A percentile compares a stretch with the other conserved stretches of the same genome.
Evolutionary conservation across 1,140 invertebrate species (phyloP).

Genomic region (Euglossa dilemma): DNA sequence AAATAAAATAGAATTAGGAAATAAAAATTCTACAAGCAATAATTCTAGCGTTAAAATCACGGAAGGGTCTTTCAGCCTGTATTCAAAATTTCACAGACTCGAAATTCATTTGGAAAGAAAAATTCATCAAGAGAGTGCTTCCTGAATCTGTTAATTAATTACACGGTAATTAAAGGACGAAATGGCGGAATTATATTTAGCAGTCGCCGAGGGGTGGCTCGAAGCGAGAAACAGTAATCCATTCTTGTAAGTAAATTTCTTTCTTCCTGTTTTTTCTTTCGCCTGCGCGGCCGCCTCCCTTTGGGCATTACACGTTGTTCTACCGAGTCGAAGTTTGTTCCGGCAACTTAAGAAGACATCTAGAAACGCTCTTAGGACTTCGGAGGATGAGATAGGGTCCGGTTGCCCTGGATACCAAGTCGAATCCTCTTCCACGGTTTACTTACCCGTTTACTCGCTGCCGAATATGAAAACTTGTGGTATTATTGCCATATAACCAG

Average conservation of each 20-base stretch:
- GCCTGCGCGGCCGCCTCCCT: slow-evolving; percentile 52
- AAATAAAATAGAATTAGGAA: no score
- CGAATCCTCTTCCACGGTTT: slow-evolving; percentile 59
- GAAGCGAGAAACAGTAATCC: slow-evolving; percentile 56
- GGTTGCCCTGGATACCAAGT: slow-evolving; percentile 74
- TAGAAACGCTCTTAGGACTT: slow-evolving; percentile 69
- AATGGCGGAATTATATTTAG: slow-evolving; percentile 41
- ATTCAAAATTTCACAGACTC: not conserved
- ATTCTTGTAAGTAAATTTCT: slow-evolving; percentile 67
- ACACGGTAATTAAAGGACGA: not conserved
- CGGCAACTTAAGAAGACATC: slow-evolving; percentile 75
- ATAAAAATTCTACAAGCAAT: no score
- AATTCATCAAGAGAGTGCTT: not conserved
- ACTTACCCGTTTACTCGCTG: slow-evolving; percentile 63
- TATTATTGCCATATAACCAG: slow-evolving; percentile 52
- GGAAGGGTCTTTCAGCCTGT: no score
- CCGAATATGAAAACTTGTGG: slow-evolving; percentile 62
- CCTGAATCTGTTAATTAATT: not conserved
- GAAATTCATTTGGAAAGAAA: not conserved
- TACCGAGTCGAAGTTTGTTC: slow-evolving; percentile 72
- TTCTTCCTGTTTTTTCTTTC: slow-evolving; percentile 61
- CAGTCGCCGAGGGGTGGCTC: slow-evolving; percentile 6
- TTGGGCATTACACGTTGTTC: slow-evolving; percentile 74
- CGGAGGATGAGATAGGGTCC: slow-evolving; percentile 67
- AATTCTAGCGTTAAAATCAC: no score